Percentiles rank a stretch among this genome's conserved stretches.
phyloP scores from a whole-genome alignment of 2,888 invertebrate genomes.

The Girardia tigrina region DNA sequence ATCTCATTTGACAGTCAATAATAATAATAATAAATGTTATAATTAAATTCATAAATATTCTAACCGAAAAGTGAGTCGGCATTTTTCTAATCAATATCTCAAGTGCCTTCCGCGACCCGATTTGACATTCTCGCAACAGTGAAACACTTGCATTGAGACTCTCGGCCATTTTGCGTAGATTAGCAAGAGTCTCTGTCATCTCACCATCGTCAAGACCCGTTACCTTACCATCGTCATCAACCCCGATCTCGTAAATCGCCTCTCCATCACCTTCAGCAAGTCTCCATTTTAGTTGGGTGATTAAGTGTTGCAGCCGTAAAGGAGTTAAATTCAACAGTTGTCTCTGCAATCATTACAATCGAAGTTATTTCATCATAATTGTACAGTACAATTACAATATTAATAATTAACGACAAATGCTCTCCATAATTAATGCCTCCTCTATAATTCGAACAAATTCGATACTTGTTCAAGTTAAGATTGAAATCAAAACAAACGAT shows the following conservation, averaged over 20 bases:
- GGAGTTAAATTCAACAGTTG: constrained; percentile 80
- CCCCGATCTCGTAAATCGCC: constrained; percentile 88
- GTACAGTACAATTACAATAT: background rate
- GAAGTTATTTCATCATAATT: too few species aligned
- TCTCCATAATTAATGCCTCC: too few species aligned
- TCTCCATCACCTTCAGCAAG: constrained; percentile 85
- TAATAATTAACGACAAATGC: too few species aligned
- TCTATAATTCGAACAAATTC: too few species aligned
- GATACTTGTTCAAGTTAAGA: too few species aligned
- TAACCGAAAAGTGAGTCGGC: constrained; percentile 20
- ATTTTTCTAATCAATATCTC: constrained; percentile 69
- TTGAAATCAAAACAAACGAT: too few species aligned
- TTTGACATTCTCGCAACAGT: constrained; percentile 59
- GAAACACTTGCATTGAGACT: constrained; percentile 66
- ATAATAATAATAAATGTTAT: background rate
- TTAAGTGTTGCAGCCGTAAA: constrained; percentile 79
- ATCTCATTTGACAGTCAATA: too few species aligned
- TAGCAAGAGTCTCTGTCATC: constrained; percentile 70
- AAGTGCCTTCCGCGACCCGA: constrained; percentile 58
- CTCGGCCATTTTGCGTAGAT: constrained; percentile 71
- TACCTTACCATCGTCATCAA: constrained; percentile 59
- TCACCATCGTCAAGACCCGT: constrained; percentile 69
- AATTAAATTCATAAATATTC: background rate
- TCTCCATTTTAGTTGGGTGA: constrained; percentile 97
- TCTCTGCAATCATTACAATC: constrained; percentile 56